These are phyloP conservation scores for Mystacornis crossleyi DNA, from an alignment of 2,113 vertebrate species.

Conservation along the genomic window DNA sequence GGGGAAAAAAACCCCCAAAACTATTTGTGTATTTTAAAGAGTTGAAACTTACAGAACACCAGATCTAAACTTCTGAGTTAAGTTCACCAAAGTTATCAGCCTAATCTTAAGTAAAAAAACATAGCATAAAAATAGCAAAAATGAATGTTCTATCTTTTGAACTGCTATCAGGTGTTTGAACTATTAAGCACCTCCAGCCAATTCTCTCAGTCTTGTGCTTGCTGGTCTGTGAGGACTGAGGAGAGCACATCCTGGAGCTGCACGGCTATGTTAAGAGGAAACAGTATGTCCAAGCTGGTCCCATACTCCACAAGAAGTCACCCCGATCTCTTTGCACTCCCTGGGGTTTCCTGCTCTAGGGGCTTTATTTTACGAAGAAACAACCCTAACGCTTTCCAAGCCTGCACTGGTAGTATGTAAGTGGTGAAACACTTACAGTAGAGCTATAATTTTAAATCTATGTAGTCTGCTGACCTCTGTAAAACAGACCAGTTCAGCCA, in stretches of 20 bases:
- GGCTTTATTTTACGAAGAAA: not conserved
- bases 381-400: not conserved
- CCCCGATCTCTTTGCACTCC: fast-evolving
- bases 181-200: not conserved
- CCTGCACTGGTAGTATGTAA: not conserved
- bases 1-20: not conserved
- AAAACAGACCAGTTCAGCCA: not conserved
- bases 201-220: not conserved
- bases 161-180: not conserved
- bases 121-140: not conserved
- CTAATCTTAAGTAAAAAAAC: not conserved
- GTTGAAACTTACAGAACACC: not conserved
- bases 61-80: not conserved
- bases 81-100: not conserved
- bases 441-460: not conserved
- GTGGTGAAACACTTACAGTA: not conserved
- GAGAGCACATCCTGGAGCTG: not conserved
- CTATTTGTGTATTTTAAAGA: not conserved
- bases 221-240: not conserved
- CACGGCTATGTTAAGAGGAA: not conserved
- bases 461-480: not conserved
- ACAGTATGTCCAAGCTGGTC: not conserved
- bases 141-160: not conserved
- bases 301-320: not conserved
- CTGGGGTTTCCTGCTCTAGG: not conserved